Base-by-base conservation (phyloP, 2,888 invertebrate species). In the Leptinotarsa tumamoca region DNA sequence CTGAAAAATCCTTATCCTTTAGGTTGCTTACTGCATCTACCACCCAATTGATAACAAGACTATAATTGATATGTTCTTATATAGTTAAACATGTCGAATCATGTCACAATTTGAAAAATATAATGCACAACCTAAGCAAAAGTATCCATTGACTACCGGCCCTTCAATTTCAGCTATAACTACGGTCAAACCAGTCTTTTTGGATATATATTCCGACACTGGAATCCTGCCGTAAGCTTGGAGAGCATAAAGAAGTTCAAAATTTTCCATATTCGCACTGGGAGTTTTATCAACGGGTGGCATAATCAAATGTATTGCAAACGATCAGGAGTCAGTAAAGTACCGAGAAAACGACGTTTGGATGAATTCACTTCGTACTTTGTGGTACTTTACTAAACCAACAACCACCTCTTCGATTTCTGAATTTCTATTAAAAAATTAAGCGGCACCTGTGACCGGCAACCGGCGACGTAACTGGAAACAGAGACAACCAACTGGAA, bases 111-210 rank as follows among this genome's bases (percentile, higher is more conserved):
- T 23, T 27, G 17, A 13, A 17, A 68, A 50, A 86, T 89, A 89
- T n/a, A 17, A 3, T 63, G 61, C n/a, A 63, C 23, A 90, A 97
- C 97, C 96, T 70, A 97, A 90, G 84, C 94, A 94, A 87, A 97
- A 95, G 87, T 93, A 95, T 72, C 97, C 96, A 86, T 95, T 94
- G 4, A 97, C 96, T 52, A 96, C 90, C n/a, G 97, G 97, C 0
- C 97, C 96, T 82, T 96, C 95, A 5, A 97, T 94, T 87, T 96
- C 93, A 13, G 95, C 96, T 79, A 97, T 92, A 73, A 95, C 93
- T 61, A 97, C 93, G 5, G 94, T 94, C 61, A 97, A 88, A 17
- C 96, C 96, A 54, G 96, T 96, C 83, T 91, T 92, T 75, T 91
- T 91, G 0, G 96, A 96, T 81, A 92, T 92, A 88, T 95, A 96